These are phyloP conservation scores for Oryzias melastigma DNA, from an alignment of 2,113 vertebrate species.

Conservation along the genomic window DNA sequence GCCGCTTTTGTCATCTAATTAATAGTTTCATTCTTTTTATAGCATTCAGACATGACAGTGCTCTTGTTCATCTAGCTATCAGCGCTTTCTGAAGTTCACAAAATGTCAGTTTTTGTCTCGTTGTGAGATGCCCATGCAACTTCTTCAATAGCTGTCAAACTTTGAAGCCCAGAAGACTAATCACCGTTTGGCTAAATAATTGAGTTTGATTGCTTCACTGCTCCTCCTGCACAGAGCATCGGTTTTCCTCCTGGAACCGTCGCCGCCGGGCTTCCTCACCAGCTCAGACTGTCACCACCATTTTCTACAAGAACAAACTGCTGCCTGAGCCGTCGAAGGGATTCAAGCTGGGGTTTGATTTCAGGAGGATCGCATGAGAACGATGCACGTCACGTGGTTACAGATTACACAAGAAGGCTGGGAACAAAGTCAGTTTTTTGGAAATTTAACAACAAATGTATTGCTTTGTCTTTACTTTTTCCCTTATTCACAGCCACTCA, in stretches of 20 bases:
- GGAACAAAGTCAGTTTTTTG: too few species aligned
- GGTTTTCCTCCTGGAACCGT: constrained; percentile 9
- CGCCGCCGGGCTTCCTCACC: not conserved
- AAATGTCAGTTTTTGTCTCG: not conserved
- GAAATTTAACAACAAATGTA: too few species aligned
- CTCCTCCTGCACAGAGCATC: constrained; percentile 1
- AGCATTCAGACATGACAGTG: not conserved
- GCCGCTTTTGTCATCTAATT: too few species aligned
- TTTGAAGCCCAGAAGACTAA: constrained; percentile 11
- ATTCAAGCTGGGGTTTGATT: constrained; percentile 21
- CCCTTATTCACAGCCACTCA: too few species aligned
- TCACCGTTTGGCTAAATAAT: not conserved
- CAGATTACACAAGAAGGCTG: not conserved
- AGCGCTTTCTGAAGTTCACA: not conserved
- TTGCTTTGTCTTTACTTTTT: too few species aligned
- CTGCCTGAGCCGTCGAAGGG: constrained; percentile 8
- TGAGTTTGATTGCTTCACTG: constrained; percentile 29
- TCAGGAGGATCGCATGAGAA: constrained; percentile 4
- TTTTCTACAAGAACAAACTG: constrained; percentile 11
- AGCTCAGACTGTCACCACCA: not conserved
- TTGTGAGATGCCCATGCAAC: not conserved
- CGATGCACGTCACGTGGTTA: constrained; percentile 12
- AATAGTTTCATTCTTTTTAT: not conserved
- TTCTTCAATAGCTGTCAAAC: not conserved
- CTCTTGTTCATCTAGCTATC: not conserved